phyloP scores from a whole-genome alignment of 2,888 invertebrate genomes.

The Tenthredo mesomela region DNA sequence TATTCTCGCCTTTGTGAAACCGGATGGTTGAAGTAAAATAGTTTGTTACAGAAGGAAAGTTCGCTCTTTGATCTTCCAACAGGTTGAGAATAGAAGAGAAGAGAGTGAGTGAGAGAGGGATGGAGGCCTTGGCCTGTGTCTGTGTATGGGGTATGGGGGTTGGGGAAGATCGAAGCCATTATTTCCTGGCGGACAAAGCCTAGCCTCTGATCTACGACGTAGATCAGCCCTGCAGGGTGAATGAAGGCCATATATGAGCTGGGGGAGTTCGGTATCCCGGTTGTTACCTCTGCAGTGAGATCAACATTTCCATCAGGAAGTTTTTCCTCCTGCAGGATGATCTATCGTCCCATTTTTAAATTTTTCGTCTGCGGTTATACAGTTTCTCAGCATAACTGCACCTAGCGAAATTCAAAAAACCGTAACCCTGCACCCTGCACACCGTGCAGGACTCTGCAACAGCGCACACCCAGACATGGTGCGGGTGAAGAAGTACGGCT shows the following conservation, averaged over 20 bases:
- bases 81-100: conserved; percentile 30
- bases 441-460: not conserved
- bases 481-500: conserved; percentile 17
- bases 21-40: conserved; percentile 57
- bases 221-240: conserved; percentile 3
- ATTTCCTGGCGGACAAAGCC: conserved; percentile 39
- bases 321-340: not conserved
- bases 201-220: conserved; percentile 41
- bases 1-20: conserved; percentile 54
- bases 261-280: not conserved
- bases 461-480: not conserved
- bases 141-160: not conserved
- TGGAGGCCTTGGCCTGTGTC: not conserved
- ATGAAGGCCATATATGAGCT: not conserved
- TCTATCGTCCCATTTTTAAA: not conserved
- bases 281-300: not conserved
- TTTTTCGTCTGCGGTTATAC: not conserved
- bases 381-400: not conserved
- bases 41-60: conserved; percentile 35
- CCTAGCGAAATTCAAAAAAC: not conserved
- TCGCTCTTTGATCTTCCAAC: conserved; percentile 46
- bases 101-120: not conserved
- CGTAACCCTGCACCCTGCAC: not conserved
- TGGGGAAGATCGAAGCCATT: conserved; percentile 35
- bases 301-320: not conserved